Conservation (phyloP, 1,140 invertebrate species). For the Lepidotrigona ventralis region DNA sequence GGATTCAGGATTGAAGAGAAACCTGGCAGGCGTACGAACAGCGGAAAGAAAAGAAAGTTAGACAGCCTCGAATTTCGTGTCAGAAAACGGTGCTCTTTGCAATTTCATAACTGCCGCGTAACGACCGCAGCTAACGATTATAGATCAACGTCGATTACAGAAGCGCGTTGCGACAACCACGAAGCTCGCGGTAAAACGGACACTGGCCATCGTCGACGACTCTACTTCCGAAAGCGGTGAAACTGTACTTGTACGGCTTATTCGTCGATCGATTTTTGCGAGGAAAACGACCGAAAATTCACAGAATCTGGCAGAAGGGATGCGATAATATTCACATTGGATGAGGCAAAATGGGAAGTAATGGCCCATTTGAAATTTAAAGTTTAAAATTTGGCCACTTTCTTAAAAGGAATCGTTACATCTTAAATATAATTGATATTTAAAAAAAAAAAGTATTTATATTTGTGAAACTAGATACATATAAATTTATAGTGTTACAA, state of each 20-base stretch:
- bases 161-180: not conserved
- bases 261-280: not conserved
- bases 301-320: not conserved
- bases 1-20: not conserved
- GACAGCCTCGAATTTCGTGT: conserved; percentile 36
- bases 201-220: not conserved
- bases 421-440: too few relatives aligned
- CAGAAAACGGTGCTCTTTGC: conserved; percentile 22
- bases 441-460: too few relatives aligned
- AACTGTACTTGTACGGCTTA: not conserved
- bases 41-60: conserved; percentile 36
- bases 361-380: too few relatives aligned
- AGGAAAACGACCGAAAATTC: not conserved
- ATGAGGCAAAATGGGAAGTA: too few relatives aligned
- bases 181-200: not conserved
- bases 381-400: too few relatives aligned
- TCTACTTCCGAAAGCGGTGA: not conserved
- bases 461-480: too few relatives aligned
- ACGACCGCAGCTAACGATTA: conserved; percentile 16
- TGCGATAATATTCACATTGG: too few relatives aligned
- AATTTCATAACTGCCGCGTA: conserved; percentile 32
- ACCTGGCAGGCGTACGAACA: not conserved
- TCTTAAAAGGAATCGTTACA: too few relatives aligned
- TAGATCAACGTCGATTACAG: conserved; percentile 19
- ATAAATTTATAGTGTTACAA: too few relatives aligned